These are phyloP conservation scores for Zophobas morio DNA, from an alignment of 1,140 invertebrate genomes.

Conservation along the genomic window DNA sequence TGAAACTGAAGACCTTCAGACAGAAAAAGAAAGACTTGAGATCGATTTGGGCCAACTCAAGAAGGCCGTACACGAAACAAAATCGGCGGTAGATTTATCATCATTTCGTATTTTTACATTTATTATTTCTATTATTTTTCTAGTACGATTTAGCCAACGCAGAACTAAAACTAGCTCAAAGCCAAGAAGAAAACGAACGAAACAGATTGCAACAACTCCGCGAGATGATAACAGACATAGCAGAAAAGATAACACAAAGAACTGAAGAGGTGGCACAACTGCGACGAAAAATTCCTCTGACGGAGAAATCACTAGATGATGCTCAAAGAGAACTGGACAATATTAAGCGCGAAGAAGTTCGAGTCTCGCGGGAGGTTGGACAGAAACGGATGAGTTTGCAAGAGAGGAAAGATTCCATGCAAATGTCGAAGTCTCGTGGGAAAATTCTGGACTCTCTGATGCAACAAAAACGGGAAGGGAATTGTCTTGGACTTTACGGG, in stretches of 20 bases:
- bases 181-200: slow-evolving; percentile 82
- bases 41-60: slow-evolving; percentile 78
- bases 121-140: slow-evolving; percentile 55
- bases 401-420: slow-evolving; percentile 77
- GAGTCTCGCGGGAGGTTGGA: slow-evolving; percentile 64
- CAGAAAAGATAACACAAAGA: slow-evolving; percentile 67
- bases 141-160: slow-evolving; percentile 83
- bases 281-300: slow-evolving; percentile 69
- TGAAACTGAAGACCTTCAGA: slow-evolving; percentile 75
- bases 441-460: slow-evolving; percentile 87
- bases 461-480: slow-evolving; percentile 86
- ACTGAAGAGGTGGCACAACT: slow-evolving; percentile 68
- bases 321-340: slow-evolving; percentile 68
- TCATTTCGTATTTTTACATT: slow-evolving; percentile 12
- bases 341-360: slow-evolving; percentile 65
- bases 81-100: slow-evolving; percentile 71
- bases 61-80: slow-evolving; percentile 81
- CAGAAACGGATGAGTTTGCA: slow-evolving; percentile 71
- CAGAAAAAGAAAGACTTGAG: slow-evolving; percentile 77
- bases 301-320: slow-evolving; percentile 68
- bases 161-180: slow-evolving; percentile 86
- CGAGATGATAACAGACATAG: slow-evolving; percentile 67
- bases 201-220: slow-evolving; percentile 79
- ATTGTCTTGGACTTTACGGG: slow-evolving; percentile 88
- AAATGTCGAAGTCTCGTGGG: slow-evolving; percentile 80